These are phyloP conservation scores for Margaritifera margaritifera DNA, from an alignment of 2,888 invertebrate species.

Conservation along the genomic window DNA sequence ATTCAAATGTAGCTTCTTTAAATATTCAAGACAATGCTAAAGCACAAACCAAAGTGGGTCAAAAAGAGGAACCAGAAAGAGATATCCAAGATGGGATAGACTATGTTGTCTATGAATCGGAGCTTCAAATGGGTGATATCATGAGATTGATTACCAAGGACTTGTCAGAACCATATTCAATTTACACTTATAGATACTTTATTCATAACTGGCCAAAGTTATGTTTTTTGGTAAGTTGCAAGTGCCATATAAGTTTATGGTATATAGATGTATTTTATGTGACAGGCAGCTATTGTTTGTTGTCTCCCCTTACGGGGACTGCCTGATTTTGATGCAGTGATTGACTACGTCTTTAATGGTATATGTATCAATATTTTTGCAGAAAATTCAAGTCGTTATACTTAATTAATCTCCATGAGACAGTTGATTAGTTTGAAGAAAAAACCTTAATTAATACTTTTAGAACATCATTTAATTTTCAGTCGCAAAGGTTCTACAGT, in stretches of 20 bases:
- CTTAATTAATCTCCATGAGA: too few relatives aligned
- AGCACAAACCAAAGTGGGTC: not conserved
- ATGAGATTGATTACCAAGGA: slow-evolving; percentile 99
- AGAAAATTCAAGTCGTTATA: too few relatives aligned
- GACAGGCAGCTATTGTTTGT: not conserved
- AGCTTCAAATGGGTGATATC: slow-evolving; percentile 98
- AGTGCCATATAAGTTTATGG: not conserved
- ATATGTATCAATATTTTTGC: too few relatives aligned
- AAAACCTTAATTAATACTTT: too few relatives aligned
- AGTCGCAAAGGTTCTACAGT: too few relatives aligned
- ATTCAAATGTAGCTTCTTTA: slow-evolving; percentile 13
- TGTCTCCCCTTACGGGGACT: not conserved
- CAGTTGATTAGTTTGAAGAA: too few relatives aligned
- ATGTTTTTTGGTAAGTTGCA: slow-evolving; percentile 88
- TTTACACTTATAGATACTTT: slow-evolving; percentile 99
- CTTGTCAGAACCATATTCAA: slow-evolving; percentile 99
- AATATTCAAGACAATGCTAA: slow-evolving; percentile 6
- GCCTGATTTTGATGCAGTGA: too few relatives aligned
- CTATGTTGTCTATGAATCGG: slow-evolving; percentile 85
- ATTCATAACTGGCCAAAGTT: slow-evolving; percentile 99
- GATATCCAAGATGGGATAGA: slow-evolving; percentile 58
- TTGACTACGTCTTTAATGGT: too few relatives aligned
- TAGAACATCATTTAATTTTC: too few relatives aligned
- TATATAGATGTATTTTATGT: not conserved
- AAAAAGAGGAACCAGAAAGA: slow-evolving; percentile 10